phyloP scores from a whole-genome alignment of 53 echinoderm and acorn worm genomes.

The Henricia sp. region DNA sequence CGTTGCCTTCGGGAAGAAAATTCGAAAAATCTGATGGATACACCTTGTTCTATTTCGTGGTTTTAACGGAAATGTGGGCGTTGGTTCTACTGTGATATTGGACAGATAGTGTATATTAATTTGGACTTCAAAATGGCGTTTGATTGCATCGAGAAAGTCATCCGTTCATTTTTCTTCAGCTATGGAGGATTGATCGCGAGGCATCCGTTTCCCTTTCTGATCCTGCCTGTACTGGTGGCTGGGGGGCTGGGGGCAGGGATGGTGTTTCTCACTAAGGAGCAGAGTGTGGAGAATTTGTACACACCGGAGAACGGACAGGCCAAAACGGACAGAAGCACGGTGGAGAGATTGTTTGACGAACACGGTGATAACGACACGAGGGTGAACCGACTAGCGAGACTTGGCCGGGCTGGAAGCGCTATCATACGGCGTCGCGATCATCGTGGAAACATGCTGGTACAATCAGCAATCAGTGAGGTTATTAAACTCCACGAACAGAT shows the following conservation, averaged over 20 bases:
- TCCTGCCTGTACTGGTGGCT: conserved; percentile 44
- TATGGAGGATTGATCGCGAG: conserved; percentile 58
- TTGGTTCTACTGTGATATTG: no score
- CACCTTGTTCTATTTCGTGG: no score
- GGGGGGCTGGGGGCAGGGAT: conserved; percentile 35
- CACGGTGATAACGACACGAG: conserved; percentile 26
- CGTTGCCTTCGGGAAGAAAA: no score
- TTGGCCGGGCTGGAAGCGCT: conserved; percentile 12
- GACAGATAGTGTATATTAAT: no score
- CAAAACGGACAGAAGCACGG: conserved; percentile 36
- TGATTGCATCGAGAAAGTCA: conserved; percentile 42
- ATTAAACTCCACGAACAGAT: conserved; percentile 34
- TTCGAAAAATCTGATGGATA: no score
- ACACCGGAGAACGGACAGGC: conserved; percentile 60
- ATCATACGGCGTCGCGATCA: conserved; percentile 35
- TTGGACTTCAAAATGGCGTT: conserved; percentile 19
- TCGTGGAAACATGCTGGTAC: conserved; percentile 49
- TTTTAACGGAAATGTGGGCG: no score
- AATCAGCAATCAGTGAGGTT: conserved; percentile 38
- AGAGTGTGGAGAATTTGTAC: conserved; percentile 44
- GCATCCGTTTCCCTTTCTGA: conserved; percentile 53
- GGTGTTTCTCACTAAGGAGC: conserved; percentile 36
- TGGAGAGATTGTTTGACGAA: conserved; percentile 28
- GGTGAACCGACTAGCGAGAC: neutral
- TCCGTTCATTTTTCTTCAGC: conserved; percentile 14